These are phyloP conservation scores for Holotrichia oblita DNA, from an alignment of 1,140 invertebrate genomes.

Conservation along the genomic window DNA sequence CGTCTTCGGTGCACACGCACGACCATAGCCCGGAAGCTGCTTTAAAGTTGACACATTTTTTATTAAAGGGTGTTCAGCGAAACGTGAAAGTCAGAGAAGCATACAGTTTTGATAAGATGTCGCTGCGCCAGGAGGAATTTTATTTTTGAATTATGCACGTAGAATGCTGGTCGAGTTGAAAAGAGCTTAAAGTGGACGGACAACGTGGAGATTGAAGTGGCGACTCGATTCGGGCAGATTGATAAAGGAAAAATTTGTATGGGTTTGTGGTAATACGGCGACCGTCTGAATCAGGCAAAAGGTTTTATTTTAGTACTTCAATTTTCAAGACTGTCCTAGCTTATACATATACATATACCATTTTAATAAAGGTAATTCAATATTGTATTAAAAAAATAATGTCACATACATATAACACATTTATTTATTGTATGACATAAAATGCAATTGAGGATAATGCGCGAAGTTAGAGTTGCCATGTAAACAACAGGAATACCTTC, in stretches of 20 bases:
- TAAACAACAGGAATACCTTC: no score
- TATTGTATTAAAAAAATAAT: no score
- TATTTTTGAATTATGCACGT: slow-evolving; percentile 21
- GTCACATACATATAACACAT: no score
- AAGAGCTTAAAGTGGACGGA: not conserved
- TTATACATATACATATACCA: no score
- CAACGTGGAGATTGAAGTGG: not conserved
- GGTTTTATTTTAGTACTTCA: not conserved
- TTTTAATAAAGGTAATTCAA: no score
- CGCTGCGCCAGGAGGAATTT: slow-evolving; percentile 9
- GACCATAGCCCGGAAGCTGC: not conserved
- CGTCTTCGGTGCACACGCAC: not conserved
- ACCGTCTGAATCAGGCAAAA: not conserved
- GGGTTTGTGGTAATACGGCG: not conserved
- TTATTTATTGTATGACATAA: no score
- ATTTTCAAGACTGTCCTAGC: not conserved
- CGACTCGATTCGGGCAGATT: not conserved
- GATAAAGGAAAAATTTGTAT: not conserved
- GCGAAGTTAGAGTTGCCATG: no score
- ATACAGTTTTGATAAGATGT: slow-evolving; percentile 38
- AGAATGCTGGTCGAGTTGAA: not conserved
- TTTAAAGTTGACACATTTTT: slow-evolving; percentile 18
- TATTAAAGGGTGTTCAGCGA: slow-evolving; percentile 7
- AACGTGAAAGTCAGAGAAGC: slow-evolving; percentile 36
- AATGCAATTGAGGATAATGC: no score